A percentile compares a stretch with the other conserved stretches of the same genome.
These are phyloP conservation scores for Elephantulus edwardii DNA, from an alignment of 2,113 vertebrate species.

Conservation along the genomic window DNA sequence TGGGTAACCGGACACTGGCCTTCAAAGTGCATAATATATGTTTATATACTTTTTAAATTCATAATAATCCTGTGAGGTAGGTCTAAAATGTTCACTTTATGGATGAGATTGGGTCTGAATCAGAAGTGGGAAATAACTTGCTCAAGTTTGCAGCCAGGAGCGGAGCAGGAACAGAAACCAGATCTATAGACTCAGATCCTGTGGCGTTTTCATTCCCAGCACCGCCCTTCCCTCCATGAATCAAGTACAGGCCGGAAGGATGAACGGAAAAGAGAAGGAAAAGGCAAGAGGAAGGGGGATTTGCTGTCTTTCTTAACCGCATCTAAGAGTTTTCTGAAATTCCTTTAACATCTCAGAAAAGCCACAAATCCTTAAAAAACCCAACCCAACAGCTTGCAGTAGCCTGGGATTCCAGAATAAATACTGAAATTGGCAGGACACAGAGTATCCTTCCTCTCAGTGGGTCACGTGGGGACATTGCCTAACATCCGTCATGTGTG, in stretches of 20 bases:
- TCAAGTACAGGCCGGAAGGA: conserved; percentile 54
- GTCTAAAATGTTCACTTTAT: conserved; percentile 50
- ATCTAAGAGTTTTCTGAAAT: conserved; percentile 60
- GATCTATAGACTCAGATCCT: conserved; percentile 54
- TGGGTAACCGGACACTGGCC: too few species aligned
- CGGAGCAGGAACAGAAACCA: conserved; percentile 48
- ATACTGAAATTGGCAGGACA: conserved; percentile 73
- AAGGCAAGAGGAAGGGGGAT: neutral
- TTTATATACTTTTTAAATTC: conserved; percentile 27
- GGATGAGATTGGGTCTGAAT: conserved; percentile 28
- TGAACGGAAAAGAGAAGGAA: conserved; percentile 18
- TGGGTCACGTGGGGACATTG: conserved; percentile 76
- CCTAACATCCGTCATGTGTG: conserved; percentile 59
- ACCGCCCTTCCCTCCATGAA: conserved; percentile 3
- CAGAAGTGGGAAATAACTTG: conserved; percentile 44
- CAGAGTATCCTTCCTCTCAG: conserved; percentile 73
- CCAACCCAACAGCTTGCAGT: conserved; percentile 67
- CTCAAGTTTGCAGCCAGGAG: conserved; percentile 29
- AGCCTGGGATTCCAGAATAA: conserved; percentile 76
- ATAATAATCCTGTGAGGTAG: neutral
- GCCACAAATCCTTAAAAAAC: conserved; percentile 42
- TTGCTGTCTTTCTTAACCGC: conserved; percentile 40
- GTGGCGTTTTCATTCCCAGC: conserved; percentile 38
- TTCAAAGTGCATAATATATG: neutral
- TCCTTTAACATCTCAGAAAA: conserved; percentile 73